These are phyloP conservation scores for Panagrolaimus sp. DNA, from an alignment of 1,140 invertebrate genomes.

Conservation along the genomic window DNA sequence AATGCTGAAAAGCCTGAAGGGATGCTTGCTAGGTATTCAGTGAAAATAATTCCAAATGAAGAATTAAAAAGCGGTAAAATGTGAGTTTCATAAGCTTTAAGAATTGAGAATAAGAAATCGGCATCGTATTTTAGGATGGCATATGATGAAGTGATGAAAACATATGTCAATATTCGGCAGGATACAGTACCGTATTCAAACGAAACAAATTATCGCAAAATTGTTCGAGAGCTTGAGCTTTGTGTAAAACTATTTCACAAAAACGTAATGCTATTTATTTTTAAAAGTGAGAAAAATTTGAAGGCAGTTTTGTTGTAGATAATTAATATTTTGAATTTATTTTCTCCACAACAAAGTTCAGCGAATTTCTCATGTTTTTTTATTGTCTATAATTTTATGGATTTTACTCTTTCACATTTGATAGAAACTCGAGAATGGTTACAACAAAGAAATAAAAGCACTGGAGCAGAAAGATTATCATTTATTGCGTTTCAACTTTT, in stretches of 20 bases:
- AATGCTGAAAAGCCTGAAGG: no score
- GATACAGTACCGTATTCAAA: background rate
- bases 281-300: no score
- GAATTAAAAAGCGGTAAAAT: no score
- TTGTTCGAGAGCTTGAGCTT: background rate
- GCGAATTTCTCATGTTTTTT: background rate
- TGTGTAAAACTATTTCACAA: background rate
- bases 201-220: background rate
- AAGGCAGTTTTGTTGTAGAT: background rate
- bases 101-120: no score
- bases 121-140: no score
- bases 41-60: no score
- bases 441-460: background rate
- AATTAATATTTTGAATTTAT: background rate
- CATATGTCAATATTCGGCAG: no score
- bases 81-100: no score
- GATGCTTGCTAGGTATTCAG: no score
- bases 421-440: background rate
- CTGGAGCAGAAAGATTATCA: background rate
- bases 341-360: background rate
- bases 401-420: background rate
- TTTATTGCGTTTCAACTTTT: constrained; percentile 14
- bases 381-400: background rate
- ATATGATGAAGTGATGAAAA: no score
- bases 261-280: background rate